phyloP scores from a whole-genome alignment of 1,140 invertebrate genomes.

The Drepana arcuata region DNA sequence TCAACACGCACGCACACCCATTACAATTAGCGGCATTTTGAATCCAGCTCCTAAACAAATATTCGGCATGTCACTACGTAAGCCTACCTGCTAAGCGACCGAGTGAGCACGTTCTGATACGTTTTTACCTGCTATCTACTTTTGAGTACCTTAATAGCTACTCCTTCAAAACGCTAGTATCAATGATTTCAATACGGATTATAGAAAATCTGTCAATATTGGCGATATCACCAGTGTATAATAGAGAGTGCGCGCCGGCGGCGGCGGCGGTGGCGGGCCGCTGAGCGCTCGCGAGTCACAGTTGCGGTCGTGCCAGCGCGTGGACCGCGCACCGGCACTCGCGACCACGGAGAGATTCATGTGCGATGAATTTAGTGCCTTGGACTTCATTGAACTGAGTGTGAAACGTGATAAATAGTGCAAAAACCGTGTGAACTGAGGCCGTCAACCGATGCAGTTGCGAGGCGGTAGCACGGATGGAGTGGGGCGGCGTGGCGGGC shows the following conservation, averaged over 20 bases:
- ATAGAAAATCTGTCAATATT: slow-evolving; percentile 24
- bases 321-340: slow-evolving; percentile 28
- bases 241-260: slow-evolving; percentile 18
- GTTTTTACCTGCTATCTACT: too few species aligned
- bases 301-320: slow-evolving; percentile 41
- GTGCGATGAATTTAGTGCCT: too few species aligned
- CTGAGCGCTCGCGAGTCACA: slow-evolving; percentile 31
- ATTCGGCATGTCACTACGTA: slow-evolving; percentile 1
- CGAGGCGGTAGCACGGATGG: slow-evolving; percentile 26
- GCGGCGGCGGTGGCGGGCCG: slow-evolving; percentile 20
- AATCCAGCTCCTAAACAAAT: slow-evolving; percentile 7
- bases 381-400: slow-evolving; percentile 3
- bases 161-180: too few species aligned
- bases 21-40: slow-evolving; percentile 9
- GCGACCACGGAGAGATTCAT: slow-evolving; percentile 32
- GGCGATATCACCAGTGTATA: slow-evolving; percentile 27
- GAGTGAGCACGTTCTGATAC: too few species aligned
- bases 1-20: slow-evolving; percentile 35
- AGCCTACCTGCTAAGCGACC: slow-evolving; percentile 4
- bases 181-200: too few species aligned
- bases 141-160: too few species aligned
- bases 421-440: too few species aligned
- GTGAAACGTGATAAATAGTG: slow-evolving; percentile 5
- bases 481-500: slow-evolving; percentile 34
- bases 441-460: slow-evolving; percentile 31